Percentiles rank a stretch among this genome's conserved stretches.
These are phyloP conservation scores for Cydia amplana DNA, from an alignment of 1,140 invertebrate genomes.

Conservation along the genomic window DNA sequence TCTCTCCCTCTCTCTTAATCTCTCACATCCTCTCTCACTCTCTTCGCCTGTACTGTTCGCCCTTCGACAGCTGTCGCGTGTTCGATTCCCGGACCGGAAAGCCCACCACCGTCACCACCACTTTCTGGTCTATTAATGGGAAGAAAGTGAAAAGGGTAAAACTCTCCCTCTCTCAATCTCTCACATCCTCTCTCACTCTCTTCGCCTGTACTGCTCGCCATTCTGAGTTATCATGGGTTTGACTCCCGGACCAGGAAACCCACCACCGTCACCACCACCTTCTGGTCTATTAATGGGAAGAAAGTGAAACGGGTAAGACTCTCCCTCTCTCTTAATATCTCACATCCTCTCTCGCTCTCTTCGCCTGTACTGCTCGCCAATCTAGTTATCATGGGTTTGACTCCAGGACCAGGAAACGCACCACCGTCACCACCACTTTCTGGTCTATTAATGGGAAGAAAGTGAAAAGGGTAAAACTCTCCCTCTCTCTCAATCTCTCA, in stretches of 20 bases:
- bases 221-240: slow-evolving; percentile 94
- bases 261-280: slow-evolving; percentile 86
- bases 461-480: too few species aligned
- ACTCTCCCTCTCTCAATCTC: too few species aligned
- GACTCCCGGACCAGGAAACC: slow-evolving; percentile 93
- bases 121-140: slow-evolving; percentile 95
- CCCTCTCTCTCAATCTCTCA: too few species aligned
- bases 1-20: slow-evolving; percentile 16
- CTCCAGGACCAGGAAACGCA: too few species aligned
- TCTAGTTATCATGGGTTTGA: too few species aligned
- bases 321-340: slow-evolving; percentile 28
- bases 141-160: slow-evolving; percentile 81
- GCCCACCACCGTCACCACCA: slow-evolving; percentile 83
- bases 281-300: slow-evolving; percentile 93
- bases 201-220: slow-evolving; percentile 98
- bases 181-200: slow-evolving; percentile 64
- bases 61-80: slow-evolving; percentile 92
- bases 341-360: too few species aligned
- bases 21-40: slow-evolving; percentile 78
- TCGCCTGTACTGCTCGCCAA: too few species aligned
- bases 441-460: too few species aligned
- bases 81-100: slow-evolving; percentile 96
- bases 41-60: slow-evolving; percentile 97
- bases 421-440: too few species aligned
- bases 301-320: slow-evolving; percentile 82